Evolutionary conservation across 2,113 vertebrate species (phyloP), one percentile per base, ranked within the genome.

Genomic region (Peromyscus leucopus): DNA sequence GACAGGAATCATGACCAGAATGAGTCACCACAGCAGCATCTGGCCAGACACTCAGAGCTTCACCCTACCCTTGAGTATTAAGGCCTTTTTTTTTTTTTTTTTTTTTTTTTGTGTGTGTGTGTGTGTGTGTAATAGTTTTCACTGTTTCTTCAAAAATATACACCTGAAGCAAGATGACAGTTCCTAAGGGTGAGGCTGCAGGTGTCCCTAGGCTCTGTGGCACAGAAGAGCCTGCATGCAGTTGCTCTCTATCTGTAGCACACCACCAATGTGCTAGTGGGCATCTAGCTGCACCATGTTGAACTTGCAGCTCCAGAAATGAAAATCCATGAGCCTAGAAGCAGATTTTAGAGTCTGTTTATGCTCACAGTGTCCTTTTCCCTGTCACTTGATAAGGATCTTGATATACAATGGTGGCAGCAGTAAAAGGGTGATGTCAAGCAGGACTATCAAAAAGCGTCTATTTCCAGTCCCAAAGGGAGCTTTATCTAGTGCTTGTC

Each of bases 1-100:
- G 24, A 2, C 4, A 26, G 0, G 13, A 46, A 36, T 51, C 17
- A 15, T 3, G 17, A 21, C 48, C 31, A 5, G 1, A 28, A 2
- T 39, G 21, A 84, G 33, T 59, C 48, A 26, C 46, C 4, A 26
- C 36, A 42, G 67, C n/a, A 15, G 21, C n/a, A 28, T 13, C 33
- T 15, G 26, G 69, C 19, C 11, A 5, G 71, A 33, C 28, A 55
- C 13, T n/a, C 10, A 33, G 36, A 0, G 5, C 13, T 33, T 51
- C 46, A 80, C 2, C 1, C 2, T 15, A 48, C 22, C 21, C 19
- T 42, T 24, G 8, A 76, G 15, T 7, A 0, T 13, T 90, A 80
- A 67, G 3, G 26, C 16, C 82, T 55, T 21, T 17, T 2, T 19
- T 10, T 48, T 10, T 19, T 10, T 48, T 10, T n/a, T 55, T 21